Conservation (phyloP, 53 echinoderm and acorn worm species). For the Echinometra lucunter region DNA sequence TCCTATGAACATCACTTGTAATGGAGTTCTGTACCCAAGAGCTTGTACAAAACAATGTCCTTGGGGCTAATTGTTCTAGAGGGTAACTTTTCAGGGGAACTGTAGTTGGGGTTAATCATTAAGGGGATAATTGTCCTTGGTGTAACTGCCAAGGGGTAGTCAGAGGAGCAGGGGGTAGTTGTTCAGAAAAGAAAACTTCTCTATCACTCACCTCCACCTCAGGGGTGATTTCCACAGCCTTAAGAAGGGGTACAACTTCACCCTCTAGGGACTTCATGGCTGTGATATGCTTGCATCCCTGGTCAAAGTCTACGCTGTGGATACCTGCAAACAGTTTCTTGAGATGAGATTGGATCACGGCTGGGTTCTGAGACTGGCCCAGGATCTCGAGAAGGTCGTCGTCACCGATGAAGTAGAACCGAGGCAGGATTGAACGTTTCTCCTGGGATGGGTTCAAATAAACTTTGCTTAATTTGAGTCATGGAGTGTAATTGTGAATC, state of each 20-base stretch:
- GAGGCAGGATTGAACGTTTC: slow-evolving; percentile 93
- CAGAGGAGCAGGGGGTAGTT: background rate
- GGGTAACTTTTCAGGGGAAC: too few species aligned
- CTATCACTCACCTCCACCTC: slow-evolving; percentile 90
- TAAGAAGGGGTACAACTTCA: slow-evolving; percentile 92
- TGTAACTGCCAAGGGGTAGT: too few species aligned
- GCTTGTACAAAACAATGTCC: too few species aligned
- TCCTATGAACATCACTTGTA: too few species aligned
- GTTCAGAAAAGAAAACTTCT: background rate
- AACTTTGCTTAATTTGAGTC: background rate
- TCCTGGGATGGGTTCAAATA: slow-evolving; percentile 75
- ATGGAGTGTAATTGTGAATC: background rate
- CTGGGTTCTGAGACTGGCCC: slow-evolving; percentile 96
- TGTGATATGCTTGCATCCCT: slow-evolving; percentile 91
- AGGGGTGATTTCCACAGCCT: slow-evolving; percentile 86
- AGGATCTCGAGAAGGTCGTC: slow-evolving; percentile 98
- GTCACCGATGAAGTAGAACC: slow-evolving; percentile 99
- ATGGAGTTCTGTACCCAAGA: too few species aligned
- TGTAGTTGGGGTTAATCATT: too few species aligned
- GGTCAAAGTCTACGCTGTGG: slow-evolving; percentile 97
- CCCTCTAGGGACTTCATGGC: slow-evolving; percentile 99
- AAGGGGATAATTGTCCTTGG: too few species aligned
- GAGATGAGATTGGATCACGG: slow-evolving; percentile 96
- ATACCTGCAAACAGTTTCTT: slow-evolving; percentile 99
- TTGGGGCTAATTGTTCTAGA: too few species aligned